Conservation (phyloP, 2,888 invertebrate genomes). For the Harpalus rubripes region DNA sequence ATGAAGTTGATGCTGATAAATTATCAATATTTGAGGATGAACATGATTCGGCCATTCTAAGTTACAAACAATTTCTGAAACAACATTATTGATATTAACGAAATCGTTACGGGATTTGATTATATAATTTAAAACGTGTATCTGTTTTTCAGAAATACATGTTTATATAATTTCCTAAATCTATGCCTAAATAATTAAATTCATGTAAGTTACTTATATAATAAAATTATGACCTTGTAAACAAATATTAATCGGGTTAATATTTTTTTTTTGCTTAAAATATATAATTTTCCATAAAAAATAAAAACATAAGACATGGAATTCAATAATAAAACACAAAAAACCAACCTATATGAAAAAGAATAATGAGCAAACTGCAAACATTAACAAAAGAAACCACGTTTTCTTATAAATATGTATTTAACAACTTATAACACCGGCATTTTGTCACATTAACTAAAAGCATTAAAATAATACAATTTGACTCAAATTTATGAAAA, state of each 20-base stretch:
- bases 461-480: background rate
- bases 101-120: background rate
- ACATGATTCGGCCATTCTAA: slow-evolving; percentile 78
- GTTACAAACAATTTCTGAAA: slow-evolving; percentile 57
- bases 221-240: slow-evolving; percentile 50
- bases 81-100: background rate
- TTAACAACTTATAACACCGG: slow-evolving; percentile 14
- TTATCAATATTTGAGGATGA: slow-evolving; percentile 73
- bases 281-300: slow-evolving; percentile 10
- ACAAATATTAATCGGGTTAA: slow-evolving; percentile 17
- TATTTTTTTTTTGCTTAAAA: background rate
- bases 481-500: slow-evolving; percentile 23
- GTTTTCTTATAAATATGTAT: slow-evolving; percentile 39
- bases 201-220: slow-evolving; percentile 28
- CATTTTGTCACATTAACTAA: background rate
- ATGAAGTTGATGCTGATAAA: slow-evolving; percentile 71
- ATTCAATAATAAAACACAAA: slow-evolving; percentile 53
- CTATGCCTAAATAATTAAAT: background rate
- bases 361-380: slow-evolving; percentile 34
- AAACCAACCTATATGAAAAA: slow-evolving; percentile 47
- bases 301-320: slow-evolving; percentile 46
- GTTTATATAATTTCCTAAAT: background rate
- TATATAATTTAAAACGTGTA: no score
- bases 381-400: slow-evolving; percentile 60
- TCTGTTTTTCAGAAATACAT: no score